These are phyloP conservation scores for Cynopterus brachyotis DNA, from an alignment of 2,113 vertebrate species.

Conservation along the genomic window DNA sequence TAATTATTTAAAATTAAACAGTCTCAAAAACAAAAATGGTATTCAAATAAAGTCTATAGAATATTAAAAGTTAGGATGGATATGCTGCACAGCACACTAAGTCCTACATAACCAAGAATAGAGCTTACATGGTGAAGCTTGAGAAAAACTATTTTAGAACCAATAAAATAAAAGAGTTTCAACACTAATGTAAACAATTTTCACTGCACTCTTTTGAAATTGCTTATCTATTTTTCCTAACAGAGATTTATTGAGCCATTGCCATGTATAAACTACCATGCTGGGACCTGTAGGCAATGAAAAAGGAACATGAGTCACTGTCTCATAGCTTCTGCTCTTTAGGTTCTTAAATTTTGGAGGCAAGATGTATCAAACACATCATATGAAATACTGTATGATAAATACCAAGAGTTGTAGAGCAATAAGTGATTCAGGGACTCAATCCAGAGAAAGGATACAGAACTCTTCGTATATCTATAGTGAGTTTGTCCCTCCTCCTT, in stretches of 20 bases:
- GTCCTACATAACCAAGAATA: background rate
- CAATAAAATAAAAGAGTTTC: background rate
- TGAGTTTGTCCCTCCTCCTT: background rate
- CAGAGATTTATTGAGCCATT: constrained; percentile 14
- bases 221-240: constrained; percentile 35
- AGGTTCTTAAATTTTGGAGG: constrained; percentile 10
- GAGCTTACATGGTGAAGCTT: background rate
- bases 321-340: background rate
- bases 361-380: background rate
- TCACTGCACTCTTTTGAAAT: background rate
- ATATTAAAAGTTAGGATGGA: constrained; percentile 17
- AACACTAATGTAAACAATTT: constrained; percentile 15
- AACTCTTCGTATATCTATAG: background rate
- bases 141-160: constrained; percentile 36
- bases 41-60: background rate
- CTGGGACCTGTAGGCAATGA: background rate
- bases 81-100: background rate
- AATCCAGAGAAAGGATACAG: background rate
- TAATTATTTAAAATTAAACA: constrained; percentile 43
- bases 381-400: background rate
- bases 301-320: background rate
- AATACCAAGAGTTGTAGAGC: background rate
- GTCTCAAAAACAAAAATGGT: constrained; percentile 1
- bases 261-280: background rate
- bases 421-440: background rate